Evolutionary conservation across 2,113 vertebrate species (phyloP), one percentile per base, ranked within the genome.

Genomic region (Phaethornis superciliosus): DNA sequence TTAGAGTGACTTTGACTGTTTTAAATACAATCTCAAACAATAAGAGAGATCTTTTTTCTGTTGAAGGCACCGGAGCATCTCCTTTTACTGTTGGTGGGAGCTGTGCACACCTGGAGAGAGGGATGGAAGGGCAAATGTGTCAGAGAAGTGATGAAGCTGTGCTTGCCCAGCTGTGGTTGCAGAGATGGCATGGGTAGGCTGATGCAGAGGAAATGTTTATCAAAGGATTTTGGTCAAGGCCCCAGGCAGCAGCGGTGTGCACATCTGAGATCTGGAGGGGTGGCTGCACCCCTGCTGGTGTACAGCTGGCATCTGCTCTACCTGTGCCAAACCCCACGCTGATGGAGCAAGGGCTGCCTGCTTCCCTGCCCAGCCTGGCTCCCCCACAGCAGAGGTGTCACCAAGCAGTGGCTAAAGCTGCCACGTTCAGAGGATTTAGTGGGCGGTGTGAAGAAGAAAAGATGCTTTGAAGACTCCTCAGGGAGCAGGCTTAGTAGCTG

Each of bases 271-370:
- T 47, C n/a, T 33, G 0, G 10, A 80, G 70, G 92, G 15, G 33
- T 0, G 3, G 18, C 33, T 67, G 47, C 6, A 16, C 10, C 54
- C 88, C 67, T 0, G 2, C 88, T 2, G 71, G 30, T 20, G 51
- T 8, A 51, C 94, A 76, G 75, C 88, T 91, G 92, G 89, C 69
- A 81, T 15, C 47, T 12, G 64, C 84, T 70, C n/a, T 70, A 63
- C 87, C 86, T 90, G 56, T 68, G 91, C 91, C 91, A 84, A 87
- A 56, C 5, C 9, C 59, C 0, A 0, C 2, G 5, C 35, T 42
- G 75, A 37, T 4, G 18, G 28, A 62, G 56, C 12, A 5, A n/a
- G 18, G 3, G 6, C 64, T 55, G 63, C 54, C 76, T 2, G 5
- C 11, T 30, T 47, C 46, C 19, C 46, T 47, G 46, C 17, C 46